These are phyloP conservation scores for Lindbergichthys nudifrons DNA, from an alignment of 2,797 vertebrate genomes.

Conservation along the genomic window DNA sequence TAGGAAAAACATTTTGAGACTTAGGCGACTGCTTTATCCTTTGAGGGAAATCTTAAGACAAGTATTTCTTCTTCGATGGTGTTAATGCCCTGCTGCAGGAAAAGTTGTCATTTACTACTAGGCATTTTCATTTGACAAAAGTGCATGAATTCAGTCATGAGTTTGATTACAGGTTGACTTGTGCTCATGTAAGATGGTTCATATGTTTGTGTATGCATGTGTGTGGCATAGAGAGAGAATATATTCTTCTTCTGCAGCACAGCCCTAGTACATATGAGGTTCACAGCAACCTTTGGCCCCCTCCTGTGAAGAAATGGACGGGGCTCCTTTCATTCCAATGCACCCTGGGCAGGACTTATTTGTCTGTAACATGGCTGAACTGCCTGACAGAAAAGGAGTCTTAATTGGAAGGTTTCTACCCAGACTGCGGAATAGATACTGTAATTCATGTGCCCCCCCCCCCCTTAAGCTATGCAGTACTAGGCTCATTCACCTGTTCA, in stretches of 20 bases:
- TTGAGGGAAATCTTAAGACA: not conserved
- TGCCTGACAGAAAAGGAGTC: conserved; percentile 64
- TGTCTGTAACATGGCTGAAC: conserved; percentile 73
- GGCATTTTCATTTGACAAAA: not conserved
- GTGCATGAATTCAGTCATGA: not conserved
- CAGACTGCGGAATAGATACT: conserved; percentile 43
- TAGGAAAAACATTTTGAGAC: not conserved
- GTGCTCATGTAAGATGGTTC: not conserved
- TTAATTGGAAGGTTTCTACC: conserved; percentile 69
- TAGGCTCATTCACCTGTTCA: conserved; percentile 58
- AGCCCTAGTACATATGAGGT: conserved; percentile 61
- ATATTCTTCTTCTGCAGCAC: conserved; percentile 33
- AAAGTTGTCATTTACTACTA: not conserved
- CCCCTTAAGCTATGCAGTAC: conserved; percentile 30
- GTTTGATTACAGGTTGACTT: conserved; percentile 1
- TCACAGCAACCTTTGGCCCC: conserved; percentile 40
- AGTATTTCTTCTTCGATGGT: not conserved
- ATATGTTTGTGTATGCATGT: not conserved
- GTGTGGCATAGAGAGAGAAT: not conserved
- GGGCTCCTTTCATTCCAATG: conserved; percentile 69
- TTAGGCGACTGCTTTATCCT: not conserved
- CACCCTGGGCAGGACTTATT: conserved; percentile 71
- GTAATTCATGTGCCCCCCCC: conserved; percentile 40
- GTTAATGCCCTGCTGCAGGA: not conserved
- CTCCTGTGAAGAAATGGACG: conserved; percentile 65